Percentiles rank a stretch among this genome's conserved stretches.
Evolutionary conservation across 2,888 invertebrate species (phyloP).

Genomic region (Danaus chrysippus): DNA sequence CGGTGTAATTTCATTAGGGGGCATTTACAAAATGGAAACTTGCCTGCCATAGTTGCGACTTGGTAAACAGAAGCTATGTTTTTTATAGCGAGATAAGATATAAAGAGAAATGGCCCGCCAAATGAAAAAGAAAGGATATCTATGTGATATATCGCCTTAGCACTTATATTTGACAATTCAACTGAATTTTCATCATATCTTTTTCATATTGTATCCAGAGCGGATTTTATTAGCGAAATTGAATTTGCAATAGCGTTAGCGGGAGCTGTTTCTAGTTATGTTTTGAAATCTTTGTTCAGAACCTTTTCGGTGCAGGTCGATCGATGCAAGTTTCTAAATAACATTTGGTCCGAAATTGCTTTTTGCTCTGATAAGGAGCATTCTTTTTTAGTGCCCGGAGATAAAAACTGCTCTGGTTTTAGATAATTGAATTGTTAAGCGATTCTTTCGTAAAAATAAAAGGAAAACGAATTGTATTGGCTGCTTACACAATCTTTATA

Average conservation of each 20-base stretch:
- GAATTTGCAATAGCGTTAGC: slow-evolving; percentile 16
- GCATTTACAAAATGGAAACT: slow-evolving; percentile 38
- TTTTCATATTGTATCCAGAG: slow-evolving; percentile 38
- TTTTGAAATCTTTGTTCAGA: slow-evolving; percentile 18
- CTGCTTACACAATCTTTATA: too few relatives aligned
- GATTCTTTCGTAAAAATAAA: not conserved
- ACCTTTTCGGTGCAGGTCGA: slow-evolving; percentile 16
- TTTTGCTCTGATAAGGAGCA: slow-evolving; percentile 1
- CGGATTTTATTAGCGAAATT: slow-evolving; percentile 21
- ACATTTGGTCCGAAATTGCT: slow-evolving; percentile 14
- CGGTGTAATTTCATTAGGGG: slow-evolving; percentile 35
- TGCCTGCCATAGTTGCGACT: slow-evolving; percentile 21
- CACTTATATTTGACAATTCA: slow-evolving; percentile 51
- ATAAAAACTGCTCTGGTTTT: not conserved
- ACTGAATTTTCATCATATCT: slow-evolving; percentile 36
- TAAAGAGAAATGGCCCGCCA: slow-evolving; percentile 61
- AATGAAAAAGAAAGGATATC: slow-evolving; percentile 62
- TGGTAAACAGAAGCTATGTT: slow-evolving; percentile 28
- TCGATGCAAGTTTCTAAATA: slow-evolving; percentile 29
- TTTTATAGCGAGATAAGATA: slow-evolving; percentile 42
- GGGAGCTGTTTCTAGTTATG: not conserved
- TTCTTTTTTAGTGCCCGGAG: slow-evolving; percentile 1
- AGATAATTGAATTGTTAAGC: not conserved
- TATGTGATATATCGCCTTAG: slow-evolving; percentile 33
- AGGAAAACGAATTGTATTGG: not conserved